phyloP scores from a whole-genome alignment of 2,113 vertebrate genomes.

The Corythoichthys haematopterus region DNA sequence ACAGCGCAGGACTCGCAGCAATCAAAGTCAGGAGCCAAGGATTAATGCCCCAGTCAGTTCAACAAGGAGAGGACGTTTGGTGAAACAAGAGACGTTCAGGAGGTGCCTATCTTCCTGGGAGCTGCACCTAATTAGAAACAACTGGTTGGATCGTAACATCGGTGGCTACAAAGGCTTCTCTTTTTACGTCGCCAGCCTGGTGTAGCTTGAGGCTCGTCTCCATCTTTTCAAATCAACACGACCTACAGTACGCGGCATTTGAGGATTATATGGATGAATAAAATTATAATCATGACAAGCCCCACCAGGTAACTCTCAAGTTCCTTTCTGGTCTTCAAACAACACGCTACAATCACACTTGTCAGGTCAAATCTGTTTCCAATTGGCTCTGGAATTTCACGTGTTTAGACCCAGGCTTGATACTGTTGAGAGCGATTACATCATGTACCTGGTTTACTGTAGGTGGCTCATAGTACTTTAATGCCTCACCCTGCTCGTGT shows the following conservation, averaged over 20 bases:
- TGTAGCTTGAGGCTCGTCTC: constrained; percentile 64
- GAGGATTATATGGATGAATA: constrained; percentile 53
- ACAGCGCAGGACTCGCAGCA: constrained; percentile 20
- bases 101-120: constrained; percentile 73
- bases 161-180: constrained; percentile 62
- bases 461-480: constrained; percentile 43
- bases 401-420: constrained; percentile 56
- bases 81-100: constrained; percentile 72
- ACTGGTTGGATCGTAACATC: constrained; percentile 68
- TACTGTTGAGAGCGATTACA: constrained; percentile 64
- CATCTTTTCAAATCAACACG: constrained; percentile 46
- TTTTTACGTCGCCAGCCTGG: constrained; percentile 71
- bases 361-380: constrained; percentile 68
- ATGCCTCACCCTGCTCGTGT: constrained; percentile 42
- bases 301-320: not conserved
- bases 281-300: not conserved
- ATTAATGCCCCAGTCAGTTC: constrained; percentile 59
- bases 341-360: constrained; percentile 60
- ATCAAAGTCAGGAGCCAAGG: constrained; percentile 19
- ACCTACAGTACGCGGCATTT: constrained; percentile 40
- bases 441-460: constrained; percentile 59
- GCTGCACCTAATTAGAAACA: constrained; percentile 75
- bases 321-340: constrained; percentile 42
- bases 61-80: constrained; percentile 63
- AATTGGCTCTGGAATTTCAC: constrained; percentile 57